Evolutionary conservation across 2,888 invertebrate species (phyloP), one percentile per base, ranked within the genome.

Genomic region (Cerastis leucographa): DNA sequence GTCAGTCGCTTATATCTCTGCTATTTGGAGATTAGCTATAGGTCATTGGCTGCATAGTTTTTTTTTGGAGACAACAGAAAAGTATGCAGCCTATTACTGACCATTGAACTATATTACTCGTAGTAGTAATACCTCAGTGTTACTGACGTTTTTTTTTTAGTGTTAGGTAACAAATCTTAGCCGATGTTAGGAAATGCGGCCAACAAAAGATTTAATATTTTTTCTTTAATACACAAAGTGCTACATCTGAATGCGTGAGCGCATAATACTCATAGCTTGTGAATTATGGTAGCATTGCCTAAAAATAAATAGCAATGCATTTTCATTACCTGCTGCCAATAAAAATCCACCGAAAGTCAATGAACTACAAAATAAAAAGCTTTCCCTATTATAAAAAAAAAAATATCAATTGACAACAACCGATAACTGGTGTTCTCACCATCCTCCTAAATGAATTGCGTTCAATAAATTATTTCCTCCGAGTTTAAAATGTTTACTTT

Each of bases 401-500:
- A 19, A 22, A 59, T 46, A 51, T 64, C 49, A 74, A 62, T 83
- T 62, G 40, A 5, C 69, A 29, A 62, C n/a, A 29, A 8, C 74
- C 77, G 56, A 70, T 46, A 86, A 83, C 77, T 78, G 76, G 87
- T 76, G 85, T 78, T 79, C 54, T 69, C 79, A 91, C 89, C 87
- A 67, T 77, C 69, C 76, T 83, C 70, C 71, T 71, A 85, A 85
- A 88, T 87, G 86, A 89, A 90, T 89, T 88, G 91, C 90, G 87
- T 83, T 86, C 85, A 88, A 90, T 90, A 91, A 90, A 87, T 91
- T 90, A 91, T 89, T 90, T 85, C 74, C 85, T 81, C 84, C 78
- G 84, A 82, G 85, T 89, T 87, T 88, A 78, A 89, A 85, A 89
- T 89, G 89, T 90, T 90, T 91, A 88, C 90, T 91, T 91, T 91